Percentiles rank a stretch among this genome's conserved stretches.
These are phyloP conservation scores for Acanthosepion esculentum DNA, from an alignment of 2,888 invertebrate species.

Conservation along the genomic window DNA sequence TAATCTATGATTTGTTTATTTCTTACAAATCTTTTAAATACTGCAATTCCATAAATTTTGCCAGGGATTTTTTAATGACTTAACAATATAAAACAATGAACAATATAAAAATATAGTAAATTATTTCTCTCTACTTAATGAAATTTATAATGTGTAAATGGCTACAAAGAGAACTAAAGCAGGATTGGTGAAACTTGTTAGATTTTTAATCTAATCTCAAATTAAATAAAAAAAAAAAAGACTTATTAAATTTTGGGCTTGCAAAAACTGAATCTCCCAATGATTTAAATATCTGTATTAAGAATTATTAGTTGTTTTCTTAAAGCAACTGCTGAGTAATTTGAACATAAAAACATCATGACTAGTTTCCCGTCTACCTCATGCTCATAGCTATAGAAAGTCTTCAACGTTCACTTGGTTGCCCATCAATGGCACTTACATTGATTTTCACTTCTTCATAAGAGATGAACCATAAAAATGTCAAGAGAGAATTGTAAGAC, in stretches of 20 bases:
- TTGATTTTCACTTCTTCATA: slow-evolving; percentile 33
- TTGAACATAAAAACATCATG: neutral
- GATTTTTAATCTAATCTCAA: neutral
- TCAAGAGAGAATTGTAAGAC: slow-evolving; percentile 4
- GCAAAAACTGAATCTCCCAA: neutral
- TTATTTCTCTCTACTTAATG: too few relatives aligned
- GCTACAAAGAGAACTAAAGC: too few relatives aligned
- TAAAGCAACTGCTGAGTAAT: neutral
- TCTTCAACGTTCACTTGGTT: neutral
- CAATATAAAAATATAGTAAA: too few relatives aligned
- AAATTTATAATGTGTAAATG: too few relatives aligned
- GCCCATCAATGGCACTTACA: slow-evolving; percentile 6
- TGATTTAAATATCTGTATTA: neutral
- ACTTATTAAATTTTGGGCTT: neutral
- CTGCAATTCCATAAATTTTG: too few relatives aligned
- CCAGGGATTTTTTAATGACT: too few relatives aligned
- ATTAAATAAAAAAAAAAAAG: neutral
- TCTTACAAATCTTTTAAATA: too few relatives aligned
- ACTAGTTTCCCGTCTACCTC: neutral
- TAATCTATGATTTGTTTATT: too few relatives aligned
- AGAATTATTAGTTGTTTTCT: neutral
- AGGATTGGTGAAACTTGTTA: too few relatives aligned
- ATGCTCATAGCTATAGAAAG: neutral
- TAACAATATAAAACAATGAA: too few relatives aligned
- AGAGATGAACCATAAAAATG: slow-evolving; percentile 13